Evolutionary conservation across 2,888 invertebrate genomes (phyloP).

Genomic region (Papilio demoleus): DNA sequence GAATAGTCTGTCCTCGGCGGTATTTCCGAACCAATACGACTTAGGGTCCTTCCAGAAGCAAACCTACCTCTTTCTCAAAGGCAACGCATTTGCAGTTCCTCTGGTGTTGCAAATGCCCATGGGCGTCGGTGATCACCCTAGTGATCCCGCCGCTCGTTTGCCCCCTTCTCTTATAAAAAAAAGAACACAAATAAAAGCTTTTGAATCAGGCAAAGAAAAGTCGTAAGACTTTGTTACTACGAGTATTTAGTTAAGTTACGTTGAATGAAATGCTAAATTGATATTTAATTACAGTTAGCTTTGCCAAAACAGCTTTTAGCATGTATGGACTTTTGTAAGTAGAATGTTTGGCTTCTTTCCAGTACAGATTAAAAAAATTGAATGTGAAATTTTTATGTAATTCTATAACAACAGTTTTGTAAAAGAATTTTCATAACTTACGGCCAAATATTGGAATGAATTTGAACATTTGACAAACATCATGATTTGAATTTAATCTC

Average conservation of each 20-base stretch:
- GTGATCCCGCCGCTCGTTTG: too few species aligned
- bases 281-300: constrained; percentile 27
- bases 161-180: too few species aligned
- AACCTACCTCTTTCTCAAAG: too few species aligned
- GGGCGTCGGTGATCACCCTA: too few species aligned
- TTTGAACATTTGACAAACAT: too few species aligned
- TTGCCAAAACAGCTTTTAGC: constrained; percentile 35
- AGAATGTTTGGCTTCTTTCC: constrained; percentile 23
- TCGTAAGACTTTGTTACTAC: background rate
- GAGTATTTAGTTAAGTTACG: constrained; percentile 1
- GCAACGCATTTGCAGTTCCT: too few species aligned
- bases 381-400: background rate
- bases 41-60: too few species aligned
- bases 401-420: background rate
- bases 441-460: background rate
- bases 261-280: constrained; percentile 27
- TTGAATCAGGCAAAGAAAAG: background rate
- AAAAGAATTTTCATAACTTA: background rate
- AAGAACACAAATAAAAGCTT: too few species aligned
- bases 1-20: too few species aligned
- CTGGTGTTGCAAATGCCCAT: too few species aligned
- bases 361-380: background rate
- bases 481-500: too few species aligned
- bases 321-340: constrained; percentile 32
- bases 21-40: too few species aligned